Evolutionary conservation across 2,797 vertebrate species (phyloP).

Genomic region (Octomys mimax): DNA sequence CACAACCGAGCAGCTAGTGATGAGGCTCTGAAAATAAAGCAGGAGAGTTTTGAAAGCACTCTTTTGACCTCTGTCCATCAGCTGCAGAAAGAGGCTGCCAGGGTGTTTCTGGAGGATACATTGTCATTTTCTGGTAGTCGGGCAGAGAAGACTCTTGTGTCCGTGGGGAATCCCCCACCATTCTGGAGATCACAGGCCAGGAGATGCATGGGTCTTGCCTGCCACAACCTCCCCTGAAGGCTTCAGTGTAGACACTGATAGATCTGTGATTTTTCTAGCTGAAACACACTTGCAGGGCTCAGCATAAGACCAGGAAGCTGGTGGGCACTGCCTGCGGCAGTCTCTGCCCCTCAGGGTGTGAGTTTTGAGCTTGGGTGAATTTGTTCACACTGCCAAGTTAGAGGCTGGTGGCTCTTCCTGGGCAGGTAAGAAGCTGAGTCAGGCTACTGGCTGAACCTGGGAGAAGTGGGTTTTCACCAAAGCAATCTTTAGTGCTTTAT

Average conservation of each 20-base stretch:
- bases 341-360: neutral
- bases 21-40: neutral
- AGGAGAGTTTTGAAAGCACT: neutral
- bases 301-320: neutral
- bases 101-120: neutral
- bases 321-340: neutral
- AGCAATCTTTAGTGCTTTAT: neutral
- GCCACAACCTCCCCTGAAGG: neutral
- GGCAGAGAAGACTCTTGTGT: neutral
- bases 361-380: neutral
- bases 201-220: neutral
- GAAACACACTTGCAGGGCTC: slow-evolving; percentile 1
- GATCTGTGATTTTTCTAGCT: neutral
- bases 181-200: neutral
- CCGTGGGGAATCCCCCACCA: neutral
- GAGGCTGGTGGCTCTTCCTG: neutral
- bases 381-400: neutral
- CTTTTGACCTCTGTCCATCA: neutral
- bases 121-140: neutral
- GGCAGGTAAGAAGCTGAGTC: slow-evolving; percentile 32
- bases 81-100: neutral
- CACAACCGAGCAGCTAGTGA: neutral
- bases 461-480: slow-evolving; percentile 59
- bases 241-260: neutral
- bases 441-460: neutral